Conservation (phyloP, 2,797 vertebrate genomes). For the Acanthurus lineatus region DNA sequence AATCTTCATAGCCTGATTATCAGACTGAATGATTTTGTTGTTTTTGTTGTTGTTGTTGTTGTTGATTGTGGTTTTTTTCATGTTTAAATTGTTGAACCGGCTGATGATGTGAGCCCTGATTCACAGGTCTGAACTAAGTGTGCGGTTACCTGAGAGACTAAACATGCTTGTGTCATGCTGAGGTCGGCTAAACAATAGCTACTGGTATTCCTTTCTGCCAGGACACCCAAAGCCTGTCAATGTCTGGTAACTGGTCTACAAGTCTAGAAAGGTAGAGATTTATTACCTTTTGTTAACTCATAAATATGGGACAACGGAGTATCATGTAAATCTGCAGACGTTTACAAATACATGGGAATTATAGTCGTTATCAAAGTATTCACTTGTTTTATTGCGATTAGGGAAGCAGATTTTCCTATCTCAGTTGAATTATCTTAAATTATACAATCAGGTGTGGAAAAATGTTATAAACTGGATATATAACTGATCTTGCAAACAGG, state of each 20-base stretch:
- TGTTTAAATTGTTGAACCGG: neutral
- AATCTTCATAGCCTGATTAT: neutral
- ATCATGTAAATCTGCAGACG: neutral
- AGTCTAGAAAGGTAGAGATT: no score
- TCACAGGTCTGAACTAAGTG: neutral
- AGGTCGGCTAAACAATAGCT: neutral
- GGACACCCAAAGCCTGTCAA: neutral
- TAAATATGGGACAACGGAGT: neutral
- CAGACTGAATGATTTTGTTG: neutral
- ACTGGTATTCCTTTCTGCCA: neutral
- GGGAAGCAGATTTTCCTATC: neutral
- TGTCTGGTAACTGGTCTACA: no score
- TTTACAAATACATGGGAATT: neutral
- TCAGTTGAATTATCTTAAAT: neutral
- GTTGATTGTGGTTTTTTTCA: neutral
- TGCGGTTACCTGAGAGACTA: no score
- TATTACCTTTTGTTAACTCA: no score
- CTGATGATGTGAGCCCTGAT: neutral
- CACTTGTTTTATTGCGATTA: neutral
- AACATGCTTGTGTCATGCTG: neutral
- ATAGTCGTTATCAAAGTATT: neutral
- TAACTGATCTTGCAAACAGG: slow-evolving; percentile 3
- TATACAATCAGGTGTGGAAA: slow-evolving; percentile 1
- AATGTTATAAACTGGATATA: neutral
- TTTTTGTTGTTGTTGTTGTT: no score